Evolutionary conservation across 2,113 vertebrate species (phyloP), one percentile per base, ranked within the genome.

Genomic region (Bujurquina vittata): DNA sequence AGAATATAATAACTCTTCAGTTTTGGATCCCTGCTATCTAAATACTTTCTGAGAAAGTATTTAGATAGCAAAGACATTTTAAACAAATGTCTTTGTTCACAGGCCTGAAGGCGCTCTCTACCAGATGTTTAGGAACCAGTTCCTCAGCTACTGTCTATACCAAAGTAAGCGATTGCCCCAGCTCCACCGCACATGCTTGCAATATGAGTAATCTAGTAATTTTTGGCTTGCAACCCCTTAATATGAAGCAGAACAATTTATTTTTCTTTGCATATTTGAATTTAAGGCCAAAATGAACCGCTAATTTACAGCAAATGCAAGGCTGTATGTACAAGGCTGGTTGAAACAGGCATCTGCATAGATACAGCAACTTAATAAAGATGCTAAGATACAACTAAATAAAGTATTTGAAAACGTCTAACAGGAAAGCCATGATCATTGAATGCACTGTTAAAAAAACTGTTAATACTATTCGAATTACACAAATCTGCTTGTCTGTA

Each of bases 101-200:
- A 99, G 98, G 98, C 98, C 98, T 0, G 97, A 99, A 0, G 98
- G 97, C 3, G 95, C 94, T 49, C 97, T 99, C 92, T 99, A 99
- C 95, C 98, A 99, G 95, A 98, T 97, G 95, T 99, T 99, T 92
- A 95, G 98, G 93, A 97, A 96, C 92, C 98, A 99, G 91, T 99
- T 98, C 87, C 95, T 99, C 20, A 95, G 97, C 46, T 99, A 98
- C 95, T 98, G 96, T 90, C 96, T 99, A 86, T 99, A 99, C 92
- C 98, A 99, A 95, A 99, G 98, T 99, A 96, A 97, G 97, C 80
- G 7, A 40, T 22, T 67, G 2, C 29, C 35, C 15, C 8, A 20
- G 4, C 8, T 37, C 3, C 40, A 46, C 29, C 11, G 37, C 10
- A 33, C 35, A n/a, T 7, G 12, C 26, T 65, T 10, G 29, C 29